Base-by-base conservation (phyloP, 2,797 vertebrate genomes). In the Hoplostethus atlanticus region DNA sequence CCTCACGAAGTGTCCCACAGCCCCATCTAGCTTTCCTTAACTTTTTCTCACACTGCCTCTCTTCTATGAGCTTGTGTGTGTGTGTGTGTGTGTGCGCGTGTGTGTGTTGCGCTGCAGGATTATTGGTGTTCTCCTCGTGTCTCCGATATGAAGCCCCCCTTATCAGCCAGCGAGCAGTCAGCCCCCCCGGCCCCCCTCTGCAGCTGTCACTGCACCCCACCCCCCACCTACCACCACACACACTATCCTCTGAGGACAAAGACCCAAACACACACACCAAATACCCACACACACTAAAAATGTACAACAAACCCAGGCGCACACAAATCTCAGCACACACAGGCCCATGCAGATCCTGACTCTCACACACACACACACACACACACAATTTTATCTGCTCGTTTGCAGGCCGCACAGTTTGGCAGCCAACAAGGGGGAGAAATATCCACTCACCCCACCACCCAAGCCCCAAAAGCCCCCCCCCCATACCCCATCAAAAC, bases 141-240 rank as follows among this genome's bases (percentile, higher is more conserved):
- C 92, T 92, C 91, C 81, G 90, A 94, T 94, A 92, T 91, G 89
- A 92, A 91, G 89, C 88, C 94, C 95, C 93, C 94, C 95, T 97
- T 98, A 99, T 98, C 97, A 97, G 96, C 89, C 88, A 83, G 93
- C 93, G 85, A 91, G 93, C 97, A 98, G 96, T 96, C 95, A 93
- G 94, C 89, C 21, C 80, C 91, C 92, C 89, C 76, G 10, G 25
- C 68, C 90, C 93, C 92, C 95, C 91, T 77, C 89, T 92, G 86
- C 96, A 96, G 96, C 96, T 96, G 96, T 93, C 94, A 90, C 88
- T 88, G 92, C 82, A 64, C 78, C 87, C 79, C 79, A 64, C 25
- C 12, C 60, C 10, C 31, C 16, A 71, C 13, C 48, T 40, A 56
- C n/a, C 80, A 76, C 73, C 78, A 80, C 69, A 85, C 77, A 75